phyloP scores from a whole-genome alignment of 2,113 vertebrate species.

The Axis porcinus region DNA sequence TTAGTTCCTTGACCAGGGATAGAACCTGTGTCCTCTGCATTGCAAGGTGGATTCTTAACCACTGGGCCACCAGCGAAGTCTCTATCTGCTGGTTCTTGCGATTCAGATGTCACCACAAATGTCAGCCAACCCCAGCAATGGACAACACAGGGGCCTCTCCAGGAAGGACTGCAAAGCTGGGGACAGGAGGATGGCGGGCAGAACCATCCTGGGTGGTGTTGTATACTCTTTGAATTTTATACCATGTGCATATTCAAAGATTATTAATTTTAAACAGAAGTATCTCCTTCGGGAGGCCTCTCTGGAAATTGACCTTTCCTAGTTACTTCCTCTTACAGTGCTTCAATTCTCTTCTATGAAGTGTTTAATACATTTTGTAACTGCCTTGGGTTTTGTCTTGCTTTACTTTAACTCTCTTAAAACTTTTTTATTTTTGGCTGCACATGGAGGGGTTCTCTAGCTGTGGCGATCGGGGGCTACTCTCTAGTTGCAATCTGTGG shows the following conservation, averaged over 20 bases:
- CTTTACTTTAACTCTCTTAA: neutral
- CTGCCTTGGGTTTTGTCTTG: neutral
- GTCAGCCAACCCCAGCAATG: neutral
- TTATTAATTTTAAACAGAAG: neutral
- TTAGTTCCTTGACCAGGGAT: neutral
- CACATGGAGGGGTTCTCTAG: neutral
- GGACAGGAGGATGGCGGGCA: rapidly evolving
- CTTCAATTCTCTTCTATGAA: neutral
- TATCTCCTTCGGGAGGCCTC: neutral
- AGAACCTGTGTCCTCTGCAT: neutral
- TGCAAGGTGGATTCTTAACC: neutral
- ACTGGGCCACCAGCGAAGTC: neutral
- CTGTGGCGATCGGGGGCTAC: neutral
- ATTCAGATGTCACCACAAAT: neutral
- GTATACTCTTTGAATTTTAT: neutral
- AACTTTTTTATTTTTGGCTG: neutral
- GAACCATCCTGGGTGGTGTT: neutral
- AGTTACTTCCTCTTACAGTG: neutral
- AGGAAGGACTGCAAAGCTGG: neutral
- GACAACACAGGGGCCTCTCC: neutral
- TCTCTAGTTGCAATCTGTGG: neutral
- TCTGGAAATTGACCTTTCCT: neutral
- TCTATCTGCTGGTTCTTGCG: neutral
- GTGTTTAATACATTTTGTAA: neutral
- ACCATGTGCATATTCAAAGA: neutral